Conservation (phyloP, 2,797 vertebrate genomes). For the Melanotaenia maccullochi region DNA sequence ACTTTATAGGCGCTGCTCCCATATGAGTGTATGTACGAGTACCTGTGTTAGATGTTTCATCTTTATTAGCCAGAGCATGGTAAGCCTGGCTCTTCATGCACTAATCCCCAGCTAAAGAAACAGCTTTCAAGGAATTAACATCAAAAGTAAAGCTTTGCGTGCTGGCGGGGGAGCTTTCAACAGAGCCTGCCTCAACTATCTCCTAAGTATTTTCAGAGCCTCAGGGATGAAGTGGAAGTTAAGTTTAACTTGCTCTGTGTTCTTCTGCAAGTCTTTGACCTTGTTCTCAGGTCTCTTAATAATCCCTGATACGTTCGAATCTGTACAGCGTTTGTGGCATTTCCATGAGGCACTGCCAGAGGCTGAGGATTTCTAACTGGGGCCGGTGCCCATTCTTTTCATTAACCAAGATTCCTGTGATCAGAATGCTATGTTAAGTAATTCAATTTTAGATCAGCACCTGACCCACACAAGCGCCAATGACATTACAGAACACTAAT, state of each 20-base stretch:
- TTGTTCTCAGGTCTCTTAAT: constrained; percentile 84
- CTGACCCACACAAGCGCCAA: constrained; percentile 20
- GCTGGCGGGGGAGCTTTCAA: constrained; percentile 85
- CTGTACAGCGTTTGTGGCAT: constrained; percentile 52
- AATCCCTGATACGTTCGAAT: constrained; percentile 80
- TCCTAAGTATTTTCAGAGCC: constrained; percentile 84
- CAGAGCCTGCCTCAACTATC: constrained; percentile 83
- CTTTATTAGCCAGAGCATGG: constrained; percentile 87
- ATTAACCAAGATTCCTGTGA: constrained; percentile 52
- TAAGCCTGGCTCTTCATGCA: constrained; percentile 85
- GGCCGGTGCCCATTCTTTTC: constrained; percentile 43
- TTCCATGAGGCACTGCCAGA: constrained; percentile 61
- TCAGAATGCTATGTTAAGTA: constrained; percentile 42
- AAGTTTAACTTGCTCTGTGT: constrained; percentile 86
- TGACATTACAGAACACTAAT: neutral
- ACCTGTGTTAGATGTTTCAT: constrained; percentile 88
- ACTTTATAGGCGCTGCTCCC: constrained; percentile 78
- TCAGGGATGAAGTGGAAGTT: constrained; percentile 85
- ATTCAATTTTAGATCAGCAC: constrained; percentile 39
- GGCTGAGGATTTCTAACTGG: constrained; percentile 53
- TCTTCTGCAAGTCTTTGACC: constrained; percentile 84
- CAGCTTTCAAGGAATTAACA: constrained; percentile 90
- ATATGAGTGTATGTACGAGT: constrained; percentile 77
- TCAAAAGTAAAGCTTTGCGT: constrained; percentile 87
- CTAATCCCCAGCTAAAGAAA: constrained; percentile 89